Percentiles rank a stretch among this genome's conserved stretches.
Evolutionary conservation across 2,888 invertebrate species (phyloP).

Genomic region (Andrena bicolor): DNA sequence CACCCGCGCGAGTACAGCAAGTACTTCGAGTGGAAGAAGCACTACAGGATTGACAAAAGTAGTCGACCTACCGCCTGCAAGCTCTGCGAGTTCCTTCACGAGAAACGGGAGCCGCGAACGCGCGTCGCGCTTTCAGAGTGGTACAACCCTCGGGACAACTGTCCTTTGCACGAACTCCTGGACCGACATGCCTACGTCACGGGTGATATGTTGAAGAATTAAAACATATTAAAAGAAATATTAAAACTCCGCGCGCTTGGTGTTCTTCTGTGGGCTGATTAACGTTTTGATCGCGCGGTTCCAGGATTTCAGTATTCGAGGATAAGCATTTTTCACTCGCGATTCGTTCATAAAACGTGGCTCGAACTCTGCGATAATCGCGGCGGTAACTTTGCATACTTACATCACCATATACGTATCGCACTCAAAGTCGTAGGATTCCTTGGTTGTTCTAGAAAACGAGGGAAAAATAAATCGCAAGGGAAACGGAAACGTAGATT

Average conservation of each 20-base stretch:
- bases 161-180: slow-evolving; percentile 72
- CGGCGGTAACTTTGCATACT: too few relatives aligned
- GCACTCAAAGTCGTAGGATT: too few relatives aligned
- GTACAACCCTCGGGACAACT: slow-evolving; percentile 69
- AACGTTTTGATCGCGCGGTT: too few relatives aligned
- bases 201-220: slow-evolving; percentile 20
- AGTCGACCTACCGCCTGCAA: slow-evolving; percentile 87
- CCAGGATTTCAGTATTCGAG: too few relatives aligned
- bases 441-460: too few relatives aligned
- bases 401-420: too few relatives aligned
- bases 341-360: too few relatives aligned
- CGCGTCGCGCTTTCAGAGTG: slow-evolving; percentile 72
- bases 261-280: background rate
- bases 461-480: too few relatives aligned
- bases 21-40: slow-evolving; percentile 89
- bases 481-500: too few relatives aligned
- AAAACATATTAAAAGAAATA: too few relatives aligned
- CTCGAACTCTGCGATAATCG: too few relatives aligned
- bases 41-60: slow-evolving; percentile 85
- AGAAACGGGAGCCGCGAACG: slow-evolving; percentile 37
- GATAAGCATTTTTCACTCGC: too few relatives aligned
- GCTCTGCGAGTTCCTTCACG: slow-evolving; percentile 86
- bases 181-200: slow-evolving; percentile 42
- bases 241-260: background rate
- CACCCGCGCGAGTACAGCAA: slow-evolving; percentile 87